Base-by-base conservation (phyloP, 2,113 vertebrate genomes). In the Brachyistius frenatus region DNA sequence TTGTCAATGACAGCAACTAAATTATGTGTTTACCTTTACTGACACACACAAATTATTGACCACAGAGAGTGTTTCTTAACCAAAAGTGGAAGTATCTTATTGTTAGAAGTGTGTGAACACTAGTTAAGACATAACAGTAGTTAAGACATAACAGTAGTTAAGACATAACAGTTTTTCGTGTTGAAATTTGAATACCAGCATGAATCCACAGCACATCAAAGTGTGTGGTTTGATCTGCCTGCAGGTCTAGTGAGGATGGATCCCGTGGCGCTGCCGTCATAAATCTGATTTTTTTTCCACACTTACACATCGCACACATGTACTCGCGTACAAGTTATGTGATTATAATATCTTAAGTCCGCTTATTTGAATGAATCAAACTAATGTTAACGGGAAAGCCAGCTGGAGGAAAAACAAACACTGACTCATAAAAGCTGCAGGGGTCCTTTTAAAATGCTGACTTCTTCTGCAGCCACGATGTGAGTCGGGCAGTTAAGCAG, bases 341-440 rank as follows among this genome's bases (percentile, higher is more conserved):
- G 55, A 67, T 73, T 81, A 46, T 66, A 82, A 62, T 63, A 74
- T 77, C 11, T 16, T 23, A 41, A 54, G 47, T 54, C 11, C 61
- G 55, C 70, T 67, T 44, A 73, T 70, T 75, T 81, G 39, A 74
- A 82, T 76, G 66, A 80, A 65, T 80, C 61, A 82, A 71, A 83
- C 50, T 50, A 52, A 50, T 66, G 33, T 73, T 72, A 70, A 73
- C 31, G 53, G 52, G 9, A 81, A 83, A 86, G 52, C 64, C 50
- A 70, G 67, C 66, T 79, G 76, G 71, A 57, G 65, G 70, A 62
- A 77, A 88, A 80, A 73, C 56, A 83, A 68, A 80, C 64, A 73
- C n/a, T 62, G 77, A 83, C 61, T 80, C 60, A 11, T 76, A 10
- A 33, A 50, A 82, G 62, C 84, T 65, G 65, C 67, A 47, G 84